phyloP scores from a whole-genome alignment of 2,113 vertebrate species.

The Prochilodus magdalenae region DNA sequence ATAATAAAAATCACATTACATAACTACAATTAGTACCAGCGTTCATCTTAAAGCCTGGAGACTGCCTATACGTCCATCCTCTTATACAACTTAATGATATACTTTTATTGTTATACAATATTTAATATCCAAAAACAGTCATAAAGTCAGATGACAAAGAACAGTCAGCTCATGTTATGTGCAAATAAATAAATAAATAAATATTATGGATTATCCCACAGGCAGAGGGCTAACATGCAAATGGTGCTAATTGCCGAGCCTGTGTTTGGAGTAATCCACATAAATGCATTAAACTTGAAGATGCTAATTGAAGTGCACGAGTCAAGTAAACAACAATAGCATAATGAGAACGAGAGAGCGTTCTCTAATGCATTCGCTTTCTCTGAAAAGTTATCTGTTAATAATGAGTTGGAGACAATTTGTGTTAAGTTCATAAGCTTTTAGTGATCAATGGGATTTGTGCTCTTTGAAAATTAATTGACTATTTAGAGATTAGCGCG shows the following conservation, averaged over 20 bases:
- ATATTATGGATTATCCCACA: background rate
- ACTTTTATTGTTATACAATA: too few relatives aligned
- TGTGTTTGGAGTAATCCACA: slow-evolving; percentile 10
- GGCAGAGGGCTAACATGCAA: background rate
- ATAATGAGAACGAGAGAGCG: background rate
- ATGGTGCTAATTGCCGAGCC: background rate
- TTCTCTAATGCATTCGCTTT: slow-evolving; percentile 3
- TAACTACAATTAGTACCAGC: too few relatives aligned
- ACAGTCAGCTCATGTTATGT: too few relatives aligned
- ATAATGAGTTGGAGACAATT: slow-evolving; percentile 18
- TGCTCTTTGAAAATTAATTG: background rate
- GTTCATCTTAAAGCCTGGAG: too few relatives aligned
- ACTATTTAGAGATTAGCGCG: background rate
- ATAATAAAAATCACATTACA: too few relatives aligned
- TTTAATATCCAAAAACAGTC: too few relatives aligned
- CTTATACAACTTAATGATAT: too few relatives aligned
- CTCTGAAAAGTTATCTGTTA: background rate
- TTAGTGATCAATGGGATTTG: background rate
- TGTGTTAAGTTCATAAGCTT: slow-evolving; percentile 19
- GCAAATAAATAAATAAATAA: background rate
- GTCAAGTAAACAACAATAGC: slow-evolving; percentile 1
- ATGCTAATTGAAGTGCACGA: slow-evolving; percentile 4
- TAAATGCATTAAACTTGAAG: background rate
- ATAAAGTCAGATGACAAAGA: too few relatives aligned
- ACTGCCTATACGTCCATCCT: too few relatives aligned